These are phyloP conservation scores for Parazoanthus darwini DNA, from an alignment of 92 coral and sea anemone genomes.

Conservation along the genomic window DNA sequence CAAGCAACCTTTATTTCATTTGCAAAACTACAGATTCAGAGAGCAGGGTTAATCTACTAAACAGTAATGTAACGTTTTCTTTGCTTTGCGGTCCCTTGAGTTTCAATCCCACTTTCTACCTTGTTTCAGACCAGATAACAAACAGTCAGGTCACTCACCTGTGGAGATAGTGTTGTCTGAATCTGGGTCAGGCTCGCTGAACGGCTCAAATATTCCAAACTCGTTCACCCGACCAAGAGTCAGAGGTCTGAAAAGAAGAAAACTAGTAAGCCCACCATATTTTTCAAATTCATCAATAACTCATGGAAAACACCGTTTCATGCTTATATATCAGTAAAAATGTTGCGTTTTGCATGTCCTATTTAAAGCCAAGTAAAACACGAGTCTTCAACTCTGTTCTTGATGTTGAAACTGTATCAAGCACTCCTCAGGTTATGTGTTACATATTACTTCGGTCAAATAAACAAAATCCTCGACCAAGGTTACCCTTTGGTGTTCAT, in stretches of 20 bases:
- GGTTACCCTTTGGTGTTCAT: too few species aligned
- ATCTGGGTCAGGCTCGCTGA: conserved; percentile 94
- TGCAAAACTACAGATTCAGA: background rate
- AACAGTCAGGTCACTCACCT: conserved; percentile 47
- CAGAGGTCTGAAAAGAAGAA: conserved; percentile 63
- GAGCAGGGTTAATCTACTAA: background rate
- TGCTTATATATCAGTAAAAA: too few species aligned
- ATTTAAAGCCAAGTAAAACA: too few species aligned
- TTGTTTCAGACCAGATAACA: background rate
- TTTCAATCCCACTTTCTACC: too few species aligned
- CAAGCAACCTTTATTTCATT: background rate
- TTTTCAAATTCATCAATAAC: background rate
- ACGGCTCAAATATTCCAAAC: conserved; percentile 93
- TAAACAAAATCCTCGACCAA: too few species aligned
- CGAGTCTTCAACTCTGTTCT: too few species aligned
- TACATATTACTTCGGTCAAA: too few species aligned
- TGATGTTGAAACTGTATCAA: too few species aligned
- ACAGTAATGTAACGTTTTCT: background rate
- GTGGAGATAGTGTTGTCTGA: conserved; percentile 71
- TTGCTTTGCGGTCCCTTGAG: too few species aligned
- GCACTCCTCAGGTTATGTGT: too few species aligned
- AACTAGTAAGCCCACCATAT: background rate
- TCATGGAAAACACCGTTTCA: too few species aligned
- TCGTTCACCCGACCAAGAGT: conserved; percentile 92
- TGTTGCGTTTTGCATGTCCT: too few species aligned